Conservation (phyloP, 1,140 invertebrate species). For the Zaprionus africanus region DNA sequence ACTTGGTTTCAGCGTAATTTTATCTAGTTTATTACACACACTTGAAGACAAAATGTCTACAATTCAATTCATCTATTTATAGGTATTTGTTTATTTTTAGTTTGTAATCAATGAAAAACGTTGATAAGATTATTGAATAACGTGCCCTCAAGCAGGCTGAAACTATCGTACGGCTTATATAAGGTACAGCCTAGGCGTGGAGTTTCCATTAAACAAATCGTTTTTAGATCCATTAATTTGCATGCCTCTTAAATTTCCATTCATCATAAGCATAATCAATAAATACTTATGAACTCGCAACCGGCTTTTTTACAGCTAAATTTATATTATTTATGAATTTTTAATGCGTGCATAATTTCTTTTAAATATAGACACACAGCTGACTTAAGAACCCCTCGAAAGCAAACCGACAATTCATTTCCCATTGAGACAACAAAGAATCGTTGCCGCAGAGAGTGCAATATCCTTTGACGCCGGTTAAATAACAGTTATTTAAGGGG, state of each 20-base stretch:
- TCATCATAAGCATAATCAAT: slow-evolving; percentile 50
- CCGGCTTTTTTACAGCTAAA: slow-evolving; percentile 21
- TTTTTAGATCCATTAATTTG: slow-evolving; percentile 74
- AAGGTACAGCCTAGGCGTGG: slow-evolving; percentile 13
- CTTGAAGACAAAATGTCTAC: slow-evolving; percentile 49
- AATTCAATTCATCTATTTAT: slow-evolving; percentile 59
- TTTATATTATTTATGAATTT: slow-evolving; percentile 64
- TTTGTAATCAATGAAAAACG: slow-evolving; percentile 61
- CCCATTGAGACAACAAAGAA: neutral
- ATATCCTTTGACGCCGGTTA: neutral
- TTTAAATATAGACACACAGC: slow-evolving; percentile 39
- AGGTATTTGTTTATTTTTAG: slow-evolving; percentile 72
- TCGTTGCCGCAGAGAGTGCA: neutral
- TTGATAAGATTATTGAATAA: slow-evolving; percentile 68
- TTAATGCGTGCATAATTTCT: slow-evolving; percentile 53
- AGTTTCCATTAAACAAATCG: slow-evolving; percentile 51
- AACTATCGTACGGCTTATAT: slow-evolving; percentile 15
- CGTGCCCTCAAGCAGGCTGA: slow-evolving; percentile 34
- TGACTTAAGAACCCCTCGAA: slow-evolving; percentile 2
- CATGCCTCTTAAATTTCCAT: slow-evolving; percentile 73
- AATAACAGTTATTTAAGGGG: neutral
- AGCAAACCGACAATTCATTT: neutral
- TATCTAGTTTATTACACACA: slow-evolving; percentile 16
- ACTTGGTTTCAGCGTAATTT: neutral
- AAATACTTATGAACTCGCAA: slow-evolving; percentile 5